Base-by-base conservation (phyloP, 1,140 invertebrate genomes). In the Drosophila sp. region DNA sequence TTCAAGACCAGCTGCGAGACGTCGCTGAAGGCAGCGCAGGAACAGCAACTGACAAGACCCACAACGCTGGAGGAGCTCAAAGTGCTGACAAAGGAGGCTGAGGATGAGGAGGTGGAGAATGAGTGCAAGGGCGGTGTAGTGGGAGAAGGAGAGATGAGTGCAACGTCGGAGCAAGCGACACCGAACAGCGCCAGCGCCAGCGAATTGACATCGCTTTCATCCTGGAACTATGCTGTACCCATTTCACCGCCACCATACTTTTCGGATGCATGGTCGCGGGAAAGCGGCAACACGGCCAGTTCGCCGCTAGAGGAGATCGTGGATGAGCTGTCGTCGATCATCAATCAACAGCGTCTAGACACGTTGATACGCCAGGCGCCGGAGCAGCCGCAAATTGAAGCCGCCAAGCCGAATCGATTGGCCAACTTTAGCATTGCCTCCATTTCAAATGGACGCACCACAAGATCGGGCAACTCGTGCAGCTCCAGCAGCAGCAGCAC, bases 211-310 rank as follows among this genome's bases (percentile, higher is more conserved):
- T 89, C 89, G 38, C 57, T 89, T 2, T 76, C 80, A 0, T 91
- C 90, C 2, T 90, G 87, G 89, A 92, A 92, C 34, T 91, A 91
- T 50, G 66, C 83, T 13, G 84, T 79, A 21, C 87, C 91, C 38
- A 90, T 92, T 29, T 90, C 91, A 1, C 91, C 91, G 21, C 91
- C 91, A 0, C 90, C 91, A 0, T 87, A 89, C 36, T 92, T 92
- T 48, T 91, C 90, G 7, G 91, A 92, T 48, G 7, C 46, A 8
- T 40, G 13, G 1, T 8, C 67, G 41, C n/a, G 13, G 11, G 11
- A 38, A 0, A 11, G 36, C 1, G 5, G 11, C 5, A 13, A 13
- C 3, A 13, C 0, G 5, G 46, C 64, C 7, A 34, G 65, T n/a
- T 66, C 78, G 4, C 83, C 84, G n/a, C 74, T 90, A 16, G 75